Base-by-base conservation (phyloP, 2,113 vertebrate species). In the Chrysemys picta region DNA sequence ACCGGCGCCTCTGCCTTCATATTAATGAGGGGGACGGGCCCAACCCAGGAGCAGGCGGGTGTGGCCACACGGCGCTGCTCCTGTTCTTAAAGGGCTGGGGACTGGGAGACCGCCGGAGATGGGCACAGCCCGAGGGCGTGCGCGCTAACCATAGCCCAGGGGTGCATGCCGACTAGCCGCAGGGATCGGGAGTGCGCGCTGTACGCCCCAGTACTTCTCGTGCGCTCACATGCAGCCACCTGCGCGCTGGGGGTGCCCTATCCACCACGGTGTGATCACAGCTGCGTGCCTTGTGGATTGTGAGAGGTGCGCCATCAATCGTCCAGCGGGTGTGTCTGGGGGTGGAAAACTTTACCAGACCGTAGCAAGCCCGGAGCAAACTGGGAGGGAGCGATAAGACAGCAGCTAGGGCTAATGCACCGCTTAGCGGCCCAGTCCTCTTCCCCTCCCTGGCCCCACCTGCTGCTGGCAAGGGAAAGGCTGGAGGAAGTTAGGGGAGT, bases 1-100 rank as follows among this genome's bases (percentile, higher is more conserved):
- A 93, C 88, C 25, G 91, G 93, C 90, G 95, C 97, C 93, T 90
- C 95, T 0, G 95, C 94, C 95, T 98, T 97, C 97, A 97, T 98
- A 98, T 97, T 98, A 96, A 98, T 97, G 97, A 97, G 97, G 94
- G 91, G 96, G 94, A 84, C 78, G 93, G 91, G 95, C 92, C 87
- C 90, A 24, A 81, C 50, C 89, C 93, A 56, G 88, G 87, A 59
- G 91, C 45, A 25, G 90, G 94, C 92, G 95, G 94, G 95, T 47
- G 95, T 91, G 96, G 93, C 90, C 90, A 95, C 79, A 76, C 29
- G 56, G 9, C 50, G 50, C 89, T 29, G 94, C 94, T 94, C 96
- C 94, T 92, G 90, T 84, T 94, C 97, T 96, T 95, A 96, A 97
- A 96, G 97, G 96, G 96, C 93, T 91, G 95, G 56, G 13, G 24